phyloP scores from a whole-genome alignment of 2,888 invertebrate species.

The Selenia dentaria region DNA sequence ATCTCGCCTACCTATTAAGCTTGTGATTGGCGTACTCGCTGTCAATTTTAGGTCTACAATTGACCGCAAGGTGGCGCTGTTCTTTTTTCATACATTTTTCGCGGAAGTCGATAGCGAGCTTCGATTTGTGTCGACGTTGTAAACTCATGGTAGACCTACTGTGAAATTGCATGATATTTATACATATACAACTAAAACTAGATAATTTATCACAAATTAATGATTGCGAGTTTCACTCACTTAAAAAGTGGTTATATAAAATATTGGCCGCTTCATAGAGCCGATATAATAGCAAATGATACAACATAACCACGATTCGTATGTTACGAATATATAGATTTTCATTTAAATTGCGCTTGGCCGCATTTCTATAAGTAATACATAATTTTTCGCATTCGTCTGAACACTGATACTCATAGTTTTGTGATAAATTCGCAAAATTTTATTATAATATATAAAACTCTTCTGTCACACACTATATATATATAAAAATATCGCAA shows the following conservation, averaged over 20 bases:
- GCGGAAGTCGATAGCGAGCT: no score
- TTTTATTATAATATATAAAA: constrained; percentile 28
- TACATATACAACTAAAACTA: constrained; percentile 33
- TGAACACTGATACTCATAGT: constrained; percentile 35
- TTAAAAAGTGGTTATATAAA: constrained; percentile 32
- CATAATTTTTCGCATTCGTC: constrained; percentile 20
- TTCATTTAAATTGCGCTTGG: constrained; percentile 15
- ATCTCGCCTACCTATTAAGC: no score
- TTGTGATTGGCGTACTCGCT: no score
- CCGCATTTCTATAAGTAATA: constrained; percentile 1
- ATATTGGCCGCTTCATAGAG: constrained; percentile 29
- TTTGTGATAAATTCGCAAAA: constrained; percentile 49
- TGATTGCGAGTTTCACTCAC: constrained; percentile 37
- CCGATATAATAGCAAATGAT: constrained; percentile 23
- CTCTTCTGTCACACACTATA: constrained; percentile 26
- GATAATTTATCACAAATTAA: constrained; percentile 41
- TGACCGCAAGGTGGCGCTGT: no score
- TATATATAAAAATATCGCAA: constrained; percentile 46
- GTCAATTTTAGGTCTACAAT: no score
- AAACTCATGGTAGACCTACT: no score
- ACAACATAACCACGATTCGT: constrained; percentile 17
- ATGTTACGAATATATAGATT: constrained; percentile 9
- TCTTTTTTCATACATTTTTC: no score
- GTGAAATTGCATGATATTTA: constrained; percentile 23
- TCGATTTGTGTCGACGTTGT: no score